A percentile compares a stretch with the other conserved stretches of the same genome.
These are phyloP conservation scores for Platycnemis pennipes DNA, from an alignment of 2,888 invertebrate species.

Conservation along the genomic window DNA sequence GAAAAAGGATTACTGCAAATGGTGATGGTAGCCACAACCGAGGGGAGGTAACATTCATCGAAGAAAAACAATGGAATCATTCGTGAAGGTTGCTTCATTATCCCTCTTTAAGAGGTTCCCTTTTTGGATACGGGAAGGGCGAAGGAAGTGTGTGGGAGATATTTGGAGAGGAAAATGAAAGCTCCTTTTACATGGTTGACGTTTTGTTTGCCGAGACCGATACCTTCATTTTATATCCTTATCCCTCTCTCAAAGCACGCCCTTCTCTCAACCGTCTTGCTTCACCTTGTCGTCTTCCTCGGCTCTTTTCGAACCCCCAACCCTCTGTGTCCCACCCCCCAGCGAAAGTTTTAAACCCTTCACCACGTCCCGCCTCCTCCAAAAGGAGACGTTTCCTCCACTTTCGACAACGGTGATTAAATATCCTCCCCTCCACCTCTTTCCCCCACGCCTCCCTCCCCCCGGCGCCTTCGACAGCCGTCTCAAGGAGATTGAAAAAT, in stretches of 20 bases:
- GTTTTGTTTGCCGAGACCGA: not conserved
- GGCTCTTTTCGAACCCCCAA: not conserved
- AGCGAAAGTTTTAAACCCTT: not conserved
- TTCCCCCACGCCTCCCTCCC: slow-evolving; percentile 44
- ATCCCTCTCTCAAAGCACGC: not conserved
- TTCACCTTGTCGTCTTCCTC: too few species aligned
- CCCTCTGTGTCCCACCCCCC: slow-evolving; percentile 46
- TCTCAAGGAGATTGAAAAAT: not conserved
- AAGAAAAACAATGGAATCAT: not conserved
- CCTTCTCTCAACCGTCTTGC: not conserved
- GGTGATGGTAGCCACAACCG: not conserved
- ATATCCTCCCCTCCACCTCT: slow-evolving; percentile 59
- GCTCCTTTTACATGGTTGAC: not conserved
- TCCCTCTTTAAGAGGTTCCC: not conserved
- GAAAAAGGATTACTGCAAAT: too few species aligned
- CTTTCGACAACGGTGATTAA: slow-evolving; percentile 53
- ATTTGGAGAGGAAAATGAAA: slow-evolving; percentile 32
- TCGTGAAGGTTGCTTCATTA: not conserved
- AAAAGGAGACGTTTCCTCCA: not conserved
- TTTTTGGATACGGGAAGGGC: not conserved
- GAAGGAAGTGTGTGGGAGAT: not conserved
- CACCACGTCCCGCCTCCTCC: slow-evolving; percentile 4
- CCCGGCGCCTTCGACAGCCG: not conserved
- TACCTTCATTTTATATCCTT: not conserved
- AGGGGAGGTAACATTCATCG: not conserved